Conservation (phyloP, 2,113 vertebrate genomes). For the Cyprinus carpio region DNA sequence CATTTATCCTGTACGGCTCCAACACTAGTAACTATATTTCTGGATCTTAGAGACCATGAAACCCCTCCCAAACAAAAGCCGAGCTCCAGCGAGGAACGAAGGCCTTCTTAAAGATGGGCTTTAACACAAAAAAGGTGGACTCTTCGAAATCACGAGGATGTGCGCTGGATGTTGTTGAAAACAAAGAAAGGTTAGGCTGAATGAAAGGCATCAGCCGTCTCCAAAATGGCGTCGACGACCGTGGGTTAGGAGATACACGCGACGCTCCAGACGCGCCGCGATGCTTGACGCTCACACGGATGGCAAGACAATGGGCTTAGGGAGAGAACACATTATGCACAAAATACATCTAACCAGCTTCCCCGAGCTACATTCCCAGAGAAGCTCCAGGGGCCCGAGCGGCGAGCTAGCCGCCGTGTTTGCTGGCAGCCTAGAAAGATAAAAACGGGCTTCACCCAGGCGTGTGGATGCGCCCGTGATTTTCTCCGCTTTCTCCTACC, state of each 20-base stretch:
- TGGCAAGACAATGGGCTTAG: constrained; percentile 59
- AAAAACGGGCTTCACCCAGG: constrained; percentile 70
- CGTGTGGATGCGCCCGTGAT: constrained; percentile 69
- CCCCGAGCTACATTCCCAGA: constrained; percentile 57
- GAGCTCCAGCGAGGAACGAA: constrained; percentile 39
- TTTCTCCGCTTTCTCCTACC: constrained; percentile 81
- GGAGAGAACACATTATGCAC: constrained; percentile 68
- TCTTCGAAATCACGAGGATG: background rate
- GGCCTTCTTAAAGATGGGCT: background rate
- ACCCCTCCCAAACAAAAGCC: constrained; percentile 72
- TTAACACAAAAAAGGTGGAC: background rate
- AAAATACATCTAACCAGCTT: constrained; percentile 62
- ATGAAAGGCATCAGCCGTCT: constrained; percentile 56
- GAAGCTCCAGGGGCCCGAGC: constrained; percentile 62
- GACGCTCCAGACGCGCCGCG: constrained; percentile 62
- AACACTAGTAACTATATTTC: background rate
- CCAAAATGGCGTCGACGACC: constrained; percentile 77
- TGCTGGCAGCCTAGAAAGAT: constrained; percentile 68
- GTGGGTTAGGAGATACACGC: constrained; percentile 43
- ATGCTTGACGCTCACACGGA: constrained; percentile 61
- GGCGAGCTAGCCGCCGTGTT: constrained; percentile 62
- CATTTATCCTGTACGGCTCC: constrained; percentile 61
- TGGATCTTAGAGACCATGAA: constrained; percentile 11
- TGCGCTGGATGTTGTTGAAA: background rate
- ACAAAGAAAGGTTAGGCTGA: constrained; percentile 57